Base-by-base conservation (phyloP, 2,888 invertebrate species). In the Acleris laterana region DNA sequence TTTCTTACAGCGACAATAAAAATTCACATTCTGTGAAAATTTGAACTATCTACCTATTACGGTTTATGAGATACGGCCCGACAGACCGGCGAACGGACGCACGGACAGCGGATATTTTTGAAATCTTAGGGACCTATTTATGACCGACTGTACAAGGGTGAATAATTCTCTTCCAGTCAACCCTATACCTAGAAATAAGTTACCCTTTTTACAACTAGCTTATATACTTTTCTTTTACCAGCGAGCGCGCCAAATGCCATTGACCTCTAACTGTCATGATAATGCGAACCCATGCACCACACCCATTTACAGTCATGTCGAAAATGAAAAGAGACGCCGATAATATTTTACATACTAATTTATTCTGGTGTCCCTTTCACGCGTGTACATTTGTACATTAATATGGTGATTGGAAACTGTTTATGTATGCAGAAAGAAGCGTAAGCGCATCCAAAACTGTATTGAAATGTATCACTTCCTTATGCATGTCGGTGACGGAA, bases 381-480 rank as follows among this genome's bases (percentile, higher is more conserved):
- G 42, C 62, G 16, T 61, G 57, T 67, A 51, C 38, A 38, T 13
- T 38, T 38, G 17, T 46, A 17, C 7, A 46, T n/a, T 46, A 46
- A 46, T 46, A n/a, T 6, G 46, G n/a, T 46, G 6, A 17, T 46
- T 17, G 46, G 46, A 16, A 46, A 46, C 46, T 46, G 17, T 6
- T 46, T 46, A 46, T 46, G 46, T 46, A 46, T 46, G 46, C 46
- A 46, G n/a, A 17, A 46, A 16, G 17, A 69, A 38, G 38, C 13
- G 1, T 3, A 60, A 68, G 73, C 74, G 74, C 72, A 73, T 69
- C 82, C 83, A 82, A 83, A 85, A 77, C 74, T 73, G 78, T 82
- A 85, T 83, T 82, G 73, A 79, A 85, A 86, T 83, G 73, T 76
- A 60, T 74, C 69, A 79, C 82, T 83, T 83, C 83, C 86, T 83